Evolutionary conservation across 35 echinoderm and acorn worm species (phyloP).

Genomic region (Strongylocentrotus purpuratus): DNA sequence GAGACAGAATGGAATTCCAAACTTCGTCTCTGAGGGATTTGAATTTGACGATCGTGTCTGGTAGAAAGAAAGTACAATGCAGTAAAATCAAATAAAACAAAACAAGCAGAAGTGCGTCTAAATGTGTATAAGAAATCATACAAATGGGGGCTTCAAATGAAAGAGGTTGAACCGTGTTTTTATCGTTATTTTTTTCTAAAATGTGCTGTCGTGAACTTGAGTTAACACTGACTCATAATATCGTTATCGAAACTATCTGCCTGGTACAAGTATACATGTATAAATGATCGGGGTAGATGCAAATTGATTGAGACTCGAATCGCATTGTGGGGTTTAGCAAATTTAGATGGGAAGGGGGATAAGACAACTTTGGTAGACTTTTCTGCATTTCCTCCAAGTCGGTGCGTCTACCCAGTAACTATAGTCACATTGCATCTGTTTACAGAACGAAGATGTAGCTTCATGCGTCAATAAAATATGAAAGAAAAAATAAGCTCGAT

Average conservation of each 20-base stretch:
- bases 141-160: background rate
- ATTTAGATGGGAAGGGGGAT: background rate
- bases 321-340: background rate
- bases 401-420: background rate
- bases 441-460: background rate
- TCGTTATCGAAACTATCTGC: background rate
- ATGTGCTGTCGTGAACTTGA: background rate
- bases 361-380: background rate
- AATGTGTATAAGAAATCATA: background rate
- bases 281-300: background rate
- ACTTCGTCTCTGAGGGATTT: background rate
- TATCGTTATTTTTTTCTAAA: background rate
- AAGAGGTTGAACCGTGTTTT: background rate
- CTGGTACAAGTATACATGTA: background rate
- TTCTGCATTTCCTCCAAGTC: background rate
- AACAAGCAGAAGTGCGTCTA: background rate
- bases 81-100: background rate
- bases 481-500: background rate
- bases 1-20: background rate
- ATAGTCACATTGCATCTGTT: background rate
- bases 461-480: background rate
- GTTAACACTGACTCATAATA: background rate
- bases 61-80: background rate
- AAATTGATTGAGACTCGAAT: background rate
- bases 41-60: background rate